Base-by-base conservation (phyloP, 2,797 vertebrate genomes). In the Chelon auratus region DNA sequence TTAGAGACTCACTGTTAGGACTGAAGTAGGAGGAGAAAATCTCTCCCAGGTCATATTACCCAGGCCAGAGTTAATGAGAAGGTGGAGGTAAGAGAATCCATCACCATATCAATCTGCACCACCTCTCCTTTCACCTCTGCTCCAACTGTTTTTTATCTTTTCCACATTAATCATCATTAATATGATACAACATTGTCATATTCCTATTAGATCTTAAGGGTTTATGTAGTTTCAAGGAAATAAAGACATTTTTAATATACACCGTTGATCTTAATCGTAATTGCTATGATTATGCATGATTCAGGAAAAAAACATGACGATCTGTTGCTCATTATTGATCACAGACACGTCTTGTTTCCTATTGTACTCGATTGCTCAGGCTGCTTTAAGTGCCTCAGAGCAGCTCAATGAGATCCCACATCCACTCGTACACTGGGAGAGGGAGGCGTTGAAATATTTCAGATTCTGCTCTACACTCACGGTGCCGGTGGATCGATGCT, bases 51-150 rank as follows among this genome's bases (percentile, higher is more conserved):
- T 92, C 91, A 87, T 92, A 92, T 94, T 92, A 94, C 89, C 87
- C 85, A 79, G 83, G 81, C 81, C 77, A 85, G 87, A 90, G 88
- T 92, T 94, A 94, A 94, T 94, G 93, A 95, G 93, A 92, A 93
- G 93, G 93, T 93, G 92, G 92, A 91, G 87, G 89, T 84, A 87
- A 88, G 85, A 90, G 85, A 93, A 92, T 90, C 85, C 84, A 91
- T 93, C 92, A 91, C 87, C 90, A 93, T 91, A 91, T 91, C 87
- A 87, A 89, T 89, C 91, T 86, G 69, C 78, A 75, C 83, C 87
- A 89, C 83, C 89, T 87, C 80, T 82, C 71, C 78, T 80, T 74
- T 90, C 84, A 84, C 82, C 83, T 88, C 58, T 30, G 33, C 67
- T 74, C 75, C 59, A 33, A 68, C 71, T 51, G 56, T 76, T 85